Conservation (phyloP, 1,140 invertebrate genomes). For the Pectinophora gossypiella region DNA sequence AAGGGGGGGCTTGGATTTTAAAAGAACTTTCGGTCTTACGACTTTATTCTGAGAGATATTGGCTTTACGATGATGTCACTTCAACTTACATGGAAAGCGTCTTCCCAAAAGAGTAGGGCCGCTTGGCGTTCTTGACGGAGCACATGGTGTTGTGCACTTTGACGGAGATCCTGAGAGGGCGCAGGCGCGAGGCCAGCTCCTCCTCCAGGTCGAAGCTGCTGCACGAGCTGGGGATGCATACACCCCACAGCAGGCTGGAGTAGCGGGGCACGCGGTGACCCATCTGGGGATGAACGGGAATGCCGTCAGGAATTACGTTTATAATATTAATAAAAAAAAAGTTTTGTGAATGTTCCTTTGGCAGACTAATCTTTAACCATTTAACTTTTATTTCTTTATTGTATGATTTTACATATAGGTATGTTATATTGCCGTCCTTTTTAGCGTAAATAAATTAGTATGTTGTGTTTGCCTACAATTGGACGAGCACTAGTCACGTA, state of each 20-base stretch:
- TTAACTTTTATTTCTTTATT: too few relatives aligned
- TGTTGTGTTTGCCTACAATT: too few relatives aligned
- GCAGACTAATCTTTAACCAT: too few relatives aligned
- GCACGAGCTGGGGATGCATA: conserved; percentile 78
- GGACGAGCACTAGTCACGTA: too few relatives aligned
- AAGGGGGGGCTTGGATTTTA: too few relatives aligned
- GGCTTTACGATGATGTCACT: not conserved
- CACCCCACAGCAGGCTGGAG: conserved; percentile 78
- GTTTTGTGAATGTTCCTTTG: too few relatives aligned
- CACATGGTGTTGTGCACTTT: conserved; percentile 64
- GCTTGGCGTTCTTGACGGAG: conserved; percentile 43
- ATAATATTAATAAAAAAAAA: too few relatives aligned
- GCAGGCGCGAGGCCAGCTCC: conserved; percentile 53
- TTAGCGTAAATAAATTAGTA: too few relatives aligned
- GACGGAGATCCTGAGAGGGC: conserved; percentile 39
- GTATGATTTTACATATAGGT: too few relatives aligned
- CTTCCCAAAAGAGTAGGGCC: conserved; percentile 62
- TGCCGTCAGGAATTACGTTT: not conserved
- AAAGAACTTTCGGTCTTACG: too few relatives aligned
- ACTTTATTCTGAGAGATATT: too few relatives aligned
- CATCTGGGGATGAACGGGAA: conserved; percentile 55
- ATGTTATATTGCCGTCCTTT: too few relatives aligned
- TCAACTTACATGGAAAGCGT: conserved; percentile 60
- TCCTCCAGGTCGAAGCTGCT: conserved; percentile 75
- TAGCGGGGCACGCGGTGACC: conserved; percentile 79